phyloP scores from a whole-genome alignment of 2,113 vertebrate species.

The Sceloporus undulatus region DNA sequence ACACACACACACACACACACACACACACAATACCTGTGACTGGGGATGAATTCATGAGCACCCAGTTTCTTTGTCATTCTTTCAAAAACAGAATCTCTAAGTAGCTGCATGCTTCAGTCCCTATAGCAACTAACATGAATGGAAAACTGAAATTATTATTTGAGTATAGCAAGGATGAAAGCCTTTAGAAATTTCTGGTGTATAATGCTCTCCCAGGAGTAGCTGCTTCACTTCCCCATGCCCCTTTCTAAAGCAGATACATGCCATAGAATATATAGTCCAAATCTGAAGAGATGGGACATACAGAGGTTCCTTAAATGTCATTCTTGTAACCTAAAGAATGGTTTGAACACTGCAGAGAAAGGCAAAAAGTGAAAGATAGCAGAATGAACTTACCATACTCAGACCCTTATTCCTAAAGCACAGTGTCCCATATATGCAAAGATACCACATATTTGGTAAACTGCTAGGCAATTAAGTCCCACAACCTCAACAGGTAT shows the following conservation, averaged over 20 bases:
- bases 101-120: conserved; percentile 25
- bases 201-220: conserved; percentile 51
- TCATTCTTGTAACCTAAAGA: conserved; percentile 46
- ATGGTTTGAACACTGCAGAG: background rate
- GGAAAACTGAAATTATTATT: conserved; percentile 44
- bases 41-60: conserved; percentile 44
- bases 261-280: conserved; percentile 12
- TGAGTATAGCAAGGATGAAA: conserved; percentile 62
- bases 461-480: background rate
- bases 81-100: conserved; percentile 38
- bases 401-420: background rate
- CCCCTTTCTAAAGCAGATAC: conserved; percentile 29
- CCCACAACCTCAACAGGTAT: background rate
- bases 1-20: accelerated
- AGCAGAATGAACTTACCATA: background rate
- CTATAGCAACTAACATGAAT: background rate
- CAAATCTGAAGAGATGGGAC: conserved; percentile 59
- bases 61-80: conserved; percentile 36
- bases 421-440: background rate
- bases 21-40: conserved; percentile 8
- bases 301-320: conserved; percentile 53
- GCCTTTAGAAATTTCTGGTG: conserved; percentile 52
- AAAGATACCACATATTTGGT: background rate
- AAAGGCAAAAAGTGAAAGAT: background rate
- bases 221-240: conserved; percentile 40